These are phyloP conservation scores for Merodon equestris DNA, from an alignment of 2,888 invertebrate genomes.

Conservation along the genomic window DNA sequence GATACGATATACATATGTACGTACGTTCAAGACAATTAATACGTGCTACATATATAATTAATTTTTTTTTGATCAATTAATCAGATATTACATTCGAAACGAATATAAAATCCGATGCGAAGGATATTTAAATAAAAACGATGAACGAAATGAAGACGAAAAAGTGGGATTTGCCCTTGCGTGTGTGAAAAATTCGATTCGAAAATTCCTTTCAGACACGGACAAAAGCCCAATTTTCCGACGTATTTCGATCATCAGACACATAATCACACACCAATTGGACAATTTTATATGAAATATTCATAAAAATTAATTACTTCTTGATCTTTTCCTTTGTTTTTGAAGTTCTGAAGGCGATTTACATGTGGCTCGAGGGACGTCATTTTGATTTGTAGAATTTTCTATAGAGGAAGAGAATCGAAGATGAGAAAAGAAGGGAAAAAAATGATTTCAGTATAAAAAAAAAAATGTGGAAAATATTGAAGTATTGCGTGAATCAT, in stretches of 20 bases:
- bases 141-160: no score
- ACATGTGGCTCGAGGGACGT: constrained; percentile 76
- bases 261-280: constrained; percentile 23
- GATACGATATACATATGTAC: no score
- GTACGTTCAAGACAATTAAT: no score
- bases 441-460: constrained; percentile 16
- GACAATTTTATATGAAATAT: constrained; percentile 31
- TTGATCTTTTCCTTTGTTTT: constrained; percentile 99
- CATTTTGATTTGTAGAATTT: constrained; percentile 71
- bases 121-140: no score
- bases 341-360: constrained; percentile 95
- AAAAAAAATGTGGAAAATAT: constrained; percentile 54
- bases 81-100: no score
- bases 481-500: constrained; percentile 64
- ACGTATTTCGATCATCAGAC: constrained; percentile 21
- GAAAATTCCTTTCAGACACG: no score
- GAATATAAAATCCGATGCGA: constrained; percentile 32
- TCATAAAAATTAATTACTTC: constrained; percentile 87
- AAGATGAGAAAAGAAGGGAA: constrained; percentile 28
- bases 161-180: constrained; percentile 50
- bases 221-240: constrained; percentile 33
- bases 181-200: no score
- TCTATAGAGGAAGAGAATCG: constrained; percentile 48
- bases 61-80: constrained; percentile 46
- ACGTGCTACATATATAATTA: no score